These are phyloP conservation scores for Homarus gammarus DNA, from an alignment of 2,888 invertebrate genomes.

Conservation along the genomic window DNA sequence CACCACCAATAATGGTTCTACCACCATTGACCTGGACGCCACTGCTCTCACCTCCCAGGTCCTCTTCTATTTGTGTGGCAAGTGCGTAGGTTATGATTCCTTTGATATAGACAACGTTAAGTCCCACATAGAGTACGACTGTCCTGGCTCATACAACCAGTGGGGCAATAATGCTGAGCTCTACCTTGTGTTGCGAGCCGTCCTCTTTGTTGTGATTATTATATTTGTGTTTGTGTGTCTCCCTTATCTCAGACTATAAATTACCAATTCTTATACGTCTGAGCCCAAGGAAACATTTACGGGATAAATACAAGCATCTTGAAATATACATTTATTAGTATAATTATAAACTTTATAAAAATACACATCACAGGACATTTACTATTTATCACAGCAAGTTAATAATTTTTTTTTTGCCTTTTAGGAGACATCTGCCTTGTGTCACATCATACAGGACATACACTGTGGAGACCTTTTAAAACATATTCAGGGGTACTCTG, in stretches of 20 bases:
- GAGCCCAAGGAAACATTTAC: background rate
- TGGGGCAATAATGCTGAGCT: slow-evolving; percentile 71
- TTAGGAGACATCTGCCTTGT: too few relatives aligned
- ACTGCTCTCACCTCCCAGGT: slow-evolving; percentile 63
- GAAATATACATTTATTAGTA: background rate
- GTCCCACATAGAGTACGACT: slow-evolving; percentile 72
- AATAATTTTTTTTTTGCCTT: too few relatives aligned
- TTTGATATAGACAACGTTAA: slow-evolving; percentile 72
- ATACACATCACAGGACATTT: too few relatives aligned
- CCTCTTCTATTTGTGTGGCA: slow-evolving; percentile 73
- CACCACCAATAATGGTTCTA: background rate
- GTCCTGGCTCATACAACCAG: slow-evolving; percentile 68
- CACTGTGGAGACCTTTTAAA: too few relatives aligned
- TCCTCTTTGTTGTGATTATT: slow-evolving; percentile 67
- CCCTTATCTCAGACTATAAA: slow-evolving; percentile 48
- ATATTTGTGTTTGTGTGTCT: slow-evolving; percentile 65
- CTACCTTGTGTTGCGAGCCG: slow-evolving; percentile 72
- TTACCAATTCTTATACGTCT: too few relatives aligned
- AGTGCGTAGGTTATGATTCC: slow-evolving; percentile 74
- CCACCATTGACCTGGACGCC: slow-evolving; percentile 64
- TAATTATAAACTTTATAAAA: background rate
- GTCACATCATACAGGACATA: too few relatives aligned
- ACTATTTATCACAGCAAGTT: too few relatives aligned
- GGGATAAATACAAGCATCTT: background rate
- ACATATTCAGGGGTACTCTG: too few relatives aligned